Base-by-base conservation (phyloP, 2,888 invertebrate genomes). In the Perithous albicinctus region DNA sequence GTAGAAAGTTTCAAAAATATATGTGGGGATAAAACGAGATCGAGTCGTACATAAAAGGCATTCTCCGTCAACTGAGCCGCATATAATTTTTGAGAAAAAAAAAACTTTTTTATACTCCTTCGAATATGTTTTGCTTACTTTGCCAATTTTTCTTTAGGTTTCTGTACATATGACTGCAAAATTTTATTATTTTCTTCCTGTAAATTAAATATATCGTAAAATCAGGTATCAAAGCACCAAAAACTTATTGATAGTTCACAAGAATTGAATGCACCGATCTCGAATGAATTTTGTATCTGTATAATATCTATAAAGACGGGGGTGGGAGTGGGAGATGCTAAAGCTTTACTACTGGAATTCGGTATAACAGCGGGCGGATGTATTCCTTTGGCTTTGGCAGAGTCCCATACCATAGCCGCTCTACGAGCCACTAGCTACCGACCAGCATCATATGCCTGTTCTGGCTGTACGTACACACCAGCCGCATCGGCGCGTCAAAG, bases 371-470 rank as follows among this genome's bases (percentile, higher is more conserved):
- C 74, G 64, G 48, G 41, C 59, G 56, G 74, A 51, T 75, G 75
- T 78, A 82, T 75, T 82, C 78, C 82, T 82, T 82, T 82, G 82
- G 78, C 82, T 78, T 82, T 82, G 74, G 77, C 64, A 43, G 56
- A 15, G 26, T n/a, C 6, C 56, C 56, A 41, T 32, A 29, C 29
- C 32, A 15, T 29, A 2, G 69, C 12, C 26, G 15, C 73, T 69
- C 46, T 67, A 32, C 69, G 54, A 74, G 74, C 69, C 51, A 41
- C 56, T 56, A 15, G 12, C 32, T 38, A 70, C 59, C 43, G 56
- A 54, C 75, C 66, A 66, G 59, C 75, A 66, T 64, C 66, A 56
- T 51, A 59, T 66, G 64, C 73, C 26, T 41, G 46, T 32, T 18
- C 61, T 56, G 29, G 67, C 18, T 10, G 64, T 78, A 66, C 69